A percentile compares a stretch with the other conserved stretches of the same genome.
Evolutionary conservation across 2,797 vertebrate species (phyloP).

Genomic region (Taeniopygia guttata): DNA sequence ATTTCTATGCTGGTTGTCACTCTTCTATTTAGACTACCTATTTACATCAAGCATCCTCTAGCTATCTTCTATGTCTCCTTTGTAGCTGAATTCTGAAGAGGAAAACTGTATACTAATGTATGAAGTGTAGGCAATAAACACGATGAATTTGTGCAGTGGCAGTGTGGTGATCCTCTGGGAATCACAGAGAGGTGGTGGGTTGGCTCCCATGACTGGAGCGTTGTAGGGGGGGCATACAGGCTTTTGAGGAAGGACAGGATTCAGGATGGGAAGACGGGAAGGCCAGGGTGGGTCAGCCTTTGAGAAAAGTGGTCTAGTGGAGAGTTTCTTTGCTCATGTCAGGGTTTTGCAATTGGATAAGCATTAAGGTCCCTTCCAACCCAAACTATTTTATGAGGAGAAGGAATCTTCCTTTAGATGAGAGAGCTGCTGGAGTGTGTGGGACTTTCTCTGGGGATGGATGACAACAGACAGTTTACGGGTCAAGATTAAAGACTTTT

Average conservation of each 20-base stretch:
- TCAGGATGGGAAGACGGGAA: background rate
- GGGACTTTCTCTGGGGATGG: background rate
- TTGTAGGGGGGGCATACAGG: background rate
- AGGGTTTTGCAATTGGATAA: background rate
- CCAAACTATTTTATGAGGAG: background rate
- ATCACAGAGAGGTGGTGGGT: background rate
- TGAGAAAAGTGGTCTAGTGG: fast-evolving
- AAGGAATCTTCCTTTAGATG: background rate
- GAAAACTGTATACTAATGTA: background rate
- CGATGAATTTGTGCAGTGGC: background rate
- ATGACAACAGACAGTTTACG: background rate
- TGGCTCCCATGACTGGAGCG: background rate
- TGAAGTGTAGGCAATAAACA: background rate
- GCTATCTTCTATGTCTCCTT: background rate
- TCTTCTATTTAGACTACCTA: background rate
- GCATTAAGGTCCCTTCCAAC: background rate
- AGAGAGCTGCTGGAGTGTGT: background rate
- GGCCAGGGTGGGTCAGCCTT: background rate
- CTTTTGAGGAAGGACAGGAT: background rate
- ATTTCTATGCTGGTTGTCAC: background rate
- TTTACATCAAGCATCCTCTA: background rate
- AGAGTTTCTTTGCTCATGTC: fast-evolving
- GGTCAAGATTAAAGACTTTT: background rate
- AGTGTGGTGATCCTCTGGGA: background rate
- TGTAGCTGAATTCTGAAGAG: background rate